Conservation (phyloP, 2,113 vertebrate genomes). For the Boleophthalmus pectinirostris region DNA sequence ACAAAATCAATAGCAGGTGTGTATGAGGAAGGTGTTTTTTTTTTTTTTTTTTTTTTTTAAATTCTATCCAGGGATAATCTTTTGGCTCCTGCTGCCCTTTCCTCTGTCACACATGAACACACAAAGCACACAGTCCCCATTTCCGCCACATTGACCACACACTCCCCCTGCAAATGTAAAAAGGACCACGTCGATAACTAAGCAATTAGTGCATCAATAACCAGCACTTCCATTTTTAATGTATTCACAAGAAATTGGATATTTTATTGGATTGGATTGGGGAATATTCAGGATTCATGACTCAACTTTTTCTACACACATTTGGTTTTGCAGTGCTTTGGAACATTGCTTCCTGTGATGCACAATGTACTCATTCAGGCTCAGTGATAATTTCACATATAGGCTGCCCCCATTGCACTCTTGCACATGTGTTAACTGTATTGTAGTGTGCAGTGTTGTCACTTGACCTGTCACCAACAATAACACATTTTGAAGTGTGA, state of each 20-base stretch:
- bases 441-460: too few relatives aligned
- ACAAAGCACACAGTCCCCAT: constrained; percentile 39
- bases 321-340: constrained; percentile 46
- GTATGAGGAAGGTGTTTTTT: constrained; percentile 4
- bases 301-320: constrained; percentile 51
- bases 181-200: constrained; percentile 72
- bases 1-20: background rate
- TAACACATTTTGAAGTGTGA: too few relatives aligned
- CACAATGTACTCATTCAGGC: constrained; percentile 34
- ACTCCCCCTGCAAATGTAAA: constrained; percentile 68
- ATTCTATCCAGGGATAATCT: constrained; percentile 20
- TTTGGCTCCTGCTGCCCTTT: constrained; percentile 25
- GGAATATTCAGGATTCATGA: constrained; percentile 64
- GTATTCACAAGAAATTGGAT: constrained; percentile 70
- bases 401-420: constrained; percentile 10
- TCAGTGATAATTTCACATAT: constrained; percentile 2
- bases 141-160: constrained; percentile 60
- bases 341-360: constrained; percentile 28
- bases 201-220: constrained; percentile 79
- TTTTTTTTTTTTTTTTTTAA: background rate
- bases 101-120: constrained; percentile 22
- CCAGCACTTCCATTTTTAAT: constrained; percentile 70
- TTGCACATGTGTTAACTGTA: background rate
- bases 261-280: constrained; percentile 70
- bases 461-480: too few relatives aligned